Conservation (phyloP, 2,113 vertebrate species). For the Ploceus nigricollis region DNA sequence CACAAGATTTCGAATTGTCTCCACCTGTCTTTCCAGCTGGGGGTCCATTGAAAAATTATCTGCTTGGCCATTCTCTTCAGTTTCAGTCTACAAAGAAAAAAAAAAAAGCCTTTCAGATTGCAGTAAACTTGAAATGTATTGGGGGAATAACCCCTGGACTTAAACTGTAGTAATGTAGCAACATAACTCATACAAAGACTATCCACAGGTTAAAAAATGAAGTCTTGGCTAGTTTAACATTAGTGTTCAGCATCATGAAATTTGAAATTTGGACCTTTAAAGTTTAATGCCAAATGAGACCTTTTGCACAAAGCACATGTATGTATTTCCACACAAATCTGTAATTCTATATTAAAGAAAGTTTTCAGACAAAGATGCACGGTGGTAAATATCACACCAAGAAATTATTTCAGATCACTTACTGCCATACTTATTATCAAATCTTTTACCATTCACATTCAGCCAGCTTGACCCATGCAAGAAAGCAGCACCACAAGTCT, state of each 20-base stretch:
- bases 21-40: slow-evolving; percentile 90
- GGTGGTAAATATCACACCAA: neutral
- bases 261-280: neutral
- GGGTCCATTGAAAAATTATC: slow-evolving; percentile 90
- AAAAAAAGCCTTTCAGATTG: neutral
- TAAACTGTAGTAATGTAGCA: neutral
- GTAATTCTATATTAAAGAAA: neutral
- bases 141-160: neutral
- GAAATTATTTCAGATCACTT: neutral
- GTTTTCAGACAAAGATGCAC: fast-evolving
- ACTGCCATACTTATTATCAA: neutral
- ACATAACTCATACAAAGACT: neutral
- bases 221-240: neutral
- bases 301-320: neutral
- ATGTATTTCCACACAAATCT: neutral
- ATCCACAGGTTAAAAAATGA: neutral
- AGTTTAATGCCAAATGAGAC: neutral
- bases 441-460: neutral
- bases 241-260: neutral
- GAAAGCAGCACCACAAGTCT: neutral
- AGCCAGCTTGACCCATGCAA: neutral
- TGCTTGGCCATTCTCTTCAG: slow-evolving; percentile 73
- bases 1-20: slow-evolving; percentile 90
- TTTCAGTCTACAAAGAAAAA: slow-evolving; percentile 71
- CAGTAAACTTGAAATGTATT: neutral